Evolutionary conservation across 2,797 vertebrate genomes (phyloP), one percentile per base, ranked within the genome.

Genomic region (Enteromius afrohamiltoni): DNA sequence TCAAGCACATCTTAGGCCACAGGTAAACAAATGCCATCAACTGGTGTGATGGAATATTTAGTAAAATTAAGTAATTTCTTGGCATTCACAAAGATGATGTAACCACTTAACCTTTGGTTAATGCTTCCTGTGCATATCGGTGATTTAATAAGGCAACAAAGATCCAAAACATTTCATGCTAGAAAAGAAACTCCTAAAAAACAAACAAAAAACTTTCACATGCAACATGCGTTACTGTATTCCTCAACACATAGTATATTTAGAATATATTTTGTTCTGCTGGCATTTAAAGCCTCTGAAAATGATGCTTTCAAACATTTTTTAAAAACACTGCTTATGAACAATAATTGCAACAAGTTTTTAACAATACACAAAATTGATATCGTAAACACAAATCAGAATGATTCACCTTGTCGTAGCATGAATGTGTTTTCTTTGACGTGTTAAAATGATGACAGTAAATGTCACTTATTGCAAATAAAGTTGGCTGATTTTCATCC

Each of bases 111-210:
- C 80, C 88, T 89, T 89, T 89, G 83, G 85, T 86, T 85, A 87
- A 82, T 84, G 78, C 74, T 86, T 85, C 40, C 23, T 76, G 64
- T 79, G 85, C 75, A 79, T 81, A 74, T 74, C 29, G 0, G 47
- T 86, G 47, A 85, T 68, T 75, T 88, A 73, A 76, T 87, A 88
- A 88, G 87, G 80, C 87, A 88, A 83, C 58, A 80, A 79, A 76
- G 69, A 73, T 70, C 34, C 68, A 73, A 84, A 74, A 64, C 19
- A 49, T 60, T 49, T 51, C 87, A 88, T 88, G 87, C 83, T 68
- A 85, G 78, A 80, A 83, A 64, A 37, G n/a, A 76, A 58, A 21
- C 29, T 14, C 64, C 26, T 77, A 71, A 34, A 34, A 68, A 58
- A 58, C 47, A 70, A 49, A 68, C 6, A 6, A 70, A 77, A 26